Base-by-base conservation (phyloP, 1,140 invertebrate genomes). In the Xylocopa sonorina region DNA sequence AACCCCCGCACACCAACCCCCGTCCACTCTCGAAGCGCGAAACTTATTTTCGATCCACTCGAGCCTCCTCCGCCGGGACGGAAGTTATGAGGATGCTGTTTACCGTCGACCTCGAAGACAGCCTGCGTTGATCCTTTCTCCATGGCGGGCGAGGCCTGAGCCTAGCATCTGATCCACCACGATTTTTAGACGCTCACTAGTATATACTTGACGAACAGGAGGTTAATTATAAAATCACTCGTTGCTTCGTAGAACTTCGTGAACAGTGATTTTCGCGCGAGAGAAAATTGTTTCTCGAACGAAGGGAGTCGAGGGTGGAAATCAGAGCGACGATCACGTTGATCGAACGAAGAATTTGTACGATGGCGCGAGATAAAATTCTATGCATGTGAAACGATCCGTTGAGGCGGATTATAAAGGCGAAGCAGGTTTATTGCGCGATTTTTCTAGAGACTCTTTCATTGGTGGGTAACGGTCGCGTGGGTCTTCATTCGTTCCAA, bases 1-100 rank as follows among this genome's bases (percentile, higher is more conserved):
- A 38, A 4, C 50, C 55, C 14, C 12, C 53, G 46, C n/a, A n/a
- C n/a, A n/a, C n/a, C n/a, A n/a, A n/a, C 63, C 62, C 1, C 48
- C n/a, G 14, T 27, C 46, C 50, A 29, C 2, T 46, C 58, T 12
- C 55, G 43, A 24, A 14, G 66, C 29, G 32, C 27, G 14, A 69
- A 84, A 84, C 72, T 85, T 77, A 53, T 63, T 80, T 73, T 81
- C 62, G 74, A 64, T 53, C 21, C 73, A 60, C 62, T 60, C 32
- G 32, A 50, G 66, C 51, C 29, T 63, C n/a, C n/a, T 63, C 72
- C 50, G 18, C 48, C n/a, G 10, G 74, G 43, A 66, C 50, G 67
- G 41, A 78, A 78, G 58, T 78, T 78, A 63, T 46, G 68, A 73
- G 73, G 60, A 80, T 41, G 53, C 51, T 76, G 71, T 64, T 79